A percentile compares a stretch with the other conserved stretches of the same genome.
Conservation (phyloP, 2,888 invertebrate species). For the Suillia variegata region DNA sequence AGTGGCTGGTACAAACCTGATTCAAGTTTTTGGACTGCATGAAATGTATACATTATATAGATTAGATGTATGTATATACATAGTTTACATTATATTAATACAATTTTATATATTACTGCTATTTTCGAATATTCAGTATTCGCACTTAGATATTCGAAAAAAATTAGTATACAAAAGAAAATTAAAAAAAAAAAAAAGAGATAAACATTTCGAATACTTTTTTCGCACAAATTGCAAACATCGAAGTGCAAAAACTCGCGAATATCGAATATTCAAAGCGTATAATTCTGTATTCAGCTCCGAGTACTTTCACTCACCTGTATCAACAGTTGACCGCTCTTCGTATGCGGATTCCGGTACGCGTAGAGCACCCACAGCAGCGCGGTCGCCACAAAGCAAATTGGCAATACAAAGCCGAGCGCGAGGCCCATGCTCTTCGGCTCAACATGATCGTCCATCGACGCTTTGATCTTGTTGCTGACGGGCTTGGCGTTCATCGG, state of each 20-base stretch:
- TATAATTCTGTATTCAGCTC: not conserved
- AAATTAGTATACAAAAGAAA: too few species aligned
- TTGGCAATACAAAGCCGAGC: slow-evolving; percentile 72
- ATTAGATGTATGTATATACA: not conserved
- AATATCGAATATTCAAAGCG: too few species aligned
- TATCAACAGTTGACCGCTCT: slow-evolving; percentile 94
- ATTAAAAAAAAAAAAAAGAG: too few species aligned
- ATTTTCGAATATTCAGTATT: too few species aligned
- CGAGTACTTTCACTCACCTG: slow-evolving; percentile 80
- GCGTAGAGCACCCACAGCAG: slow-evolving; percentile 89
- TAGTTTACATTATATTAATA: not conserved
- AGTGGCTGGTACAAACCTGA: slow-evolving; percentile 60
- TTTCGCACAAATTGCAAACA: too few species aligned
- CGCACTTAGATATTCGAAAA: too few species aligned
- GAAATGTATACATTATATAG: slow-evolving; percentile 26
- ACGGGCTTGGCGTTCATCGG: slow-evolving; percentile 6
- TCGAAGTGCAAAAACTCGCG: too few species aligned
- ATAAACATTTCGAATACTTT: too few species aligned
- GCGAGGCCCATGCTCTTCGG: slow-evolving; percentile 56
- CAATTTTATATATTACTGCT: not conserved
- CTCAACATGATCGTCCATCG: slow-evolving; percentile 31
- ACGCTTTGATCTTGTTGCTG: slow-evolving; percentile 15
- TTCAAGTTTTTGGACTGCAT: slow-evolving; percentile 60
- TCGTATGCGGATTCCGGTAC: slow-evolving; percentile 93
- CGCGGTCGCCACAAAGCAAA: slow-evolving; percentile 71